Percentiles rank a stretch among this genome's conserved stretches.
phyloP scores from a whole-genome alignment of 2,888 invertebrate genomes.

The Stegana nigrithorax region DNA sequence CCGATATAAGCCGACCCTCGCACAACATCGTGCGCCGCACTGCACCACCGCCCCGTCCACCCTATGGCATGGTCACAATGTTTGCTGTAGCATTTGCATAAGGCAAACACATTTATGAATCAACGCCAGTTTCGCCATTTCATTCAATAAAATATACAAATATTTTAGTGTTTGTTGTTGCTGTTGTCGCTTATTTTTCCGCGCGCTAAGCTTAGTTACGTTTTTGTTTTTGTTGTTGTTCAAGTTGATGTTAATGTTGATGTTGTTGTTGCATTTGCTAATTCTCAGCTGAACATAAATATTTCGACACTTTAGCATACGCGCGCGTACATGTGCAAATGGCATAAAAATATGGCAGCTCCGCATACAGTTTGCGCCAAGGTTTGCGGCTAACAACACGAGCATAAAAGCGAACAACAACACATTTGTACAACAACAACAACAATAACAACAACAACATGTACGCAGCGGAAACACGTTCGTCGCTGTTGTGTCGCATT shows the following conservation, averaged over 20 bases:
- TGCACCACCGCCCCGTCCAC: too few species aligned
- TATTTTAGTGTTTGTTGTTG: slow-evolving; percentile 24
- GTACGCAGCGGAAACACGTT: neutral
- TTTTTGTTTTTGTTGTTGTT: slow-evolving; percentile 7
- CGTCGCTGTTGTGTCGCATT: slow-evolving; percentile 40
- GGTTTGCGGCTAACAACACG: neutral
- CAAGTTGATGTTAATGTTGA: slow-evolving; percentile 20
- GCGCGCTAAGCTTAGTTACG: neutral
- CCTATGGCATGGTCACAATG: too few species aligned
- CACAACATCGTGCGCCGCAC: neutral
- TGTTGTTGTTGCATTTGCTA: slow-evolving; percentile 37
- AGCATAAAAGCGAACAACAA: too few species aligned
- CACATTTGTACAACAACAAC: neutral
- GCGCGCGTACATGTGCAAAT: slow-evolving; percentile 50
- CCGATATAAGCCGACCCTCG: slow-evolving; percentile 33
- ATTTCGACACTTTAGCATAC: slow-evolving; percentile 60
- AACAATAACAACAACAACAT: neutral
- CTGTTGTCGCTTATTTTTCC: slow-evolving; percentile 12
- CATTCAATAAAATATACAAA: slow-evolving; percentile 63
- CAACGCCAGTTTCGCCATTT: slow-evolving; percentile 64
- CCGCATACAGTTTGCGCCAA: neutral
- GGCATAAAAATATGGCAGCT: slow-evolving; percentile 61
- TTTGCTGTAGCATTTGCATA: slow-evolving; percentile 50
- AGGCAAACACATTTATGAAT: slow-evolving; percentile 59
- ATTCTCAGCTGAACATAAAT: slow-evolving; percentile 56